Percentiles rank a stretch among this genome's conserved stretches.
Evolutionary conservation across 2,797 vertebrate species (phyloP).

Genomic region (Sebastes diploproa): DNA sequence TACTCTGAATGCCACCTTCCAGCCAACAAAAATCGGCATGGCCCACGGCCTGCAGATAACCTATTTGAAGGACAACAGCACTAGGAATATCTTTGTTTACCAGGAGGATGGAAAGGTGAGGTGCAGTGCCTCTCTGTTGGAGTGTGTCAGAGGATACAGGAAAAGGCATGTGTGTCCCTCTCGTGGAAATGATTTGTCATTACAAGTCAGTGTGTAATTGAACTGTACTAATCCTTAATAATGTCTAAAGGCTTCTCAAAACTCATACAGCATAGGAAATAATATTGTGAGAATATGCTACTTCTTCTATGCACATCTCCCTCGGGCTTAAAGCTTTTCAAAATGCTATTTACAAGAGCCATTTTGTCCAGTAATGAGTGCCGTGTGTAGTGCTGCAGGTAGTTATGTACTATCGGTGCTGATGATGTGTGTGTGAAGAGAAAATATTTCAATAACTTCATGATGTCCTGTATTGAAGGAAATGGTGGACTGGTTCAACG

Average conservation of each 20-base stretch:
- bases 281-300: not conserved
- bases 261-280: not conserved
- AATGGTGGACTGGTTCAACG: slow-evolving; percentile 97
- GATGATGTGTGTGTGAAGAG: not conserved
- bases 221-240: not conserved
- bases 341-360: not conserved
- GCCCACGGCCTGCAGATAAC: slow-evolving; percentile 94
- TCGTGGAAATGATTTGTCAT: slow-evolving; percentile 26
- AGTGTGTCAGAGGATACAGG: not conserved
- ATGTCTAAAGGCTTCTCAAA: not conserved
- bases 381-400: no score
- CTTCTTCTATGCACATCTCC: not conserved
- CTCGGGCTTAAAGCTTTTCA: not conserved
- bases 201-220: not conserved
- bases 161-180: slow-evolving; percentile 18
- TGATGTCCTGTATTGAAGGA: slow-evolving; percentile 81
- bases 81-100: slow-evolving; percentile 95
- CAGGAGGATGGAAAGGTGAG: slow-evolving; percentile 95
- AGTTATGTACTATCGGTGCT: not conserved
- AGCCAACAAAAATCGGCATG: slow-evolving; percentile 92
- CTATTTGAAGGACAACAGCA: slow-evolving; percentile 96
- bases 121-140: not conserved
- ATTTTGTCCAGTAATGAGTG: not conserved
- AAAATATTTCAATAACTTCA: not conserved
- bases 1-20: slow-evolving; percentile 93